Evolutionary conservation across 1,140 invertebrate genomes (phyloP).

Genomic region (Fopius arisanus): DNA sequence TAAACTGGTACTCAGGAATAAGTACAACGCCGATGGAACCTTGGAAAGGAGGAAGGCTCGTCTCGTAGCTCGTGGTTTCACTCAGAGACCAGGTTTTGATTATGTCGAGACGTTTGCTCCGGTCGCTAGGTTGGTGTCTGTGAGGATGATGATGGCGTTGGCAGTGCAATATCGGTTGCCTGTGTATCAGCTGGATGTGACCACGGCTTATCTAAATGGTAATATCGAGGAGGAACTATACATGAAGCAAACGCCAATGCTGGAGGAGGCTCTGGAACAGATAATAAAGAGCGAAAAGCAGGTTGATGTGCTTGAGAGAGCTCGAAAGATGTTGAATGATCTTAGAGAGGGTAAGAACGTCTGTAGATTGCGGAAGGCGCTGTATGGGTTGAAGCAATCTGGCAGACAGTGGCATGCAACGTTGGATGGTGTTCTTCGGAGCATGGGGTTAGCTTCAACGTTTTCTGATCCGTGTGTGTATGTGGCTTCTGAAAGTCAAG

Average conservation of each 20-base stretch:
- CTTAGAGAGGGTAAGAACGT: slow-evolving; percentile 33
- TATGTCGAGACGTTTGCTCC: slow-evolving; percentile 45
- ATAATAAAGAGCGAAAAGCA: background rate
- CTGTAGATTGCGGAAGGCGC: slow-evolving; percentile 41
- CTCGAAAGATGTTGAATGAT: slow-evolving; percentile 29
- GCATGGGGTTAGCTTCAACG: slow-evolving; percentile 30
- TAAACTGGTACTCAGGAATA: background rate
- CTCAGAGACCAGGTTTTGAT: slow-evolving; percentile 40
- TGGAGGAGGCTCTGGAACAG: background rate
- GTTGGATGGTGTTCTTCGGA: slow-evolving; percentile 29
- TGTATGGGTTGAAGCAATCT: slow-evolving; percentile 50
- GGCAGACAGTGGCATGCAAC: slow-evolving; percentile 41
- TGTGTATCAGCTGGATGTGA: slow-evolving; percentile 49
- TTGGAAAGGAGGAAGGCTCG: slow-evolving; percentile 42
- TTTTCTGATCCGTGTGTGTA: slow-evolving; percentile 28
- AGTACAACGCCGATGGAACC: background rate
- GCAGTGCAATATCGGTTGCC: slow-evolving; percentile 34
- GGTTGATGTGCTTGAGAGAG: background rate
- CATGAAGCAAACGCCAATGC: slow-evolving; percentile 46
- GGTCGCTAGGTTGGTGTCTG: slow-evolving; percentile 37
- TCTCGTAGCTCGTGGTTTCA: slow-evolving; percentile 44
- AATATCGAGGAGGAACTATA: slow-evolving; percentile 33
- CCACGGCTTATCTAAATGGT: slow-evolving; percentile 49
- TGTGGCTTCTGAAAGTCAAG: background rate
- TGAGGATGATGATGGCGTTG: slow-evolving; percentile 42